Conservation (phyloP, 2,888 invertebrate species). For the Stenichneumon culpator region DNA sequence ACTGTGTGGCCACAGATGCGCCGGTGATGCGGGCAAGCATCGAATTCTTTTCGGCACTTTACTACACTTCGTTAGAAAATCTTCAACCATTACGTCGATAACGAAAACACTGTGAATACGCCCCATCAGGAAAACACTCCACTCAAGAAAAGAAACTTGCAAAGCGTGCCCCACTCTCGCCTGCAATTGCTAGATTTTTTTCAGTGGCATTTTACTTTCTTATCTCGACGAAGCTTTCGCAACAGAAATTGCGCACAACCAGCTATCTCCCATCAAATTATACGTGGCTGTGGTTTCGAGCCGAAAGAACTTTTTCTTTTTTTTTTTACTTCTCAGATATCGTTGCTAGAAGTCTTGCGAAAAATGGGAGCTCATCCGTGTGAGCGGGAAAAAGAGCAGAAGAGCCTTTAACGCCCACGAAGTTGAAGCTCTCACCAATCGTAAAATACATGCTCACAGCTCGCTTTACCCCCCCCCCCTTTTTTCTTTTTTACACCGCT, state of each 20-base stretch:
- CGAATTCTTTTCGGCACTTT: no score
- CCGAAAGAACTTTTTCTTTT: conserved; percentile 4
- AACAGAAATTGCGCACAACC: conserved; percentile 40
- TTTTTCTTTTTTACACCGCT: conserved; percentile 19
- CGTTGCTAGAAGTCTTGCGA: neutral
- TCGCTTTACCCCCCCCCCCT: conserved; percentile 13
- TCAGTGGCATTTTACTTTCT: conserved; percentile 38
- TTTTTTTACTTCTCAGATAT: neutral
- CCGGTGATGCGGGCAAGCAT: neutral
- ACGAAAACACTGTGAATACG: neutral
- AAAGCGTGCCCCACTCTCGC: neutral
- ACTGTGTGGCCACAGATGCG: neutral
- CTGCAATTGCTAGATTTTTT: conserved; percentile 39
- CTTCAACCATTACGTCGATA: neutral
- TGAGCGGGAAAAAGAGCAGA: neutral
- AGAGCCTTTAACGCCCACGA: conserved; percentile 37
- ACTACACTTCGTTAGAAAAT: no score
- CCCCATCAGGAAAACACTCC: neutral
- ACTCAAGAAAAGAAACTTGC: neutral
- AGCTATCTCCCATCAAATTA: conserved; percentile 5
- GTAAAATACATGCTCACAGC: conserved; percentile 37
- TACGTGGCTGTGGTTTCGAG: neutral
- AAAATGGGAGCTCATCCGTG: conserved; percentile 9
- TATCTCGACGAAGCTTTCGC: conserved; percentile 48
- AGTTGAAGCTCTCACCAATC: conserved; percentile 36